Evolutionary conservation across 2,113 vertebrate species (phyloP).

Genomic region (Tragelaphus imberbis): DNA sequence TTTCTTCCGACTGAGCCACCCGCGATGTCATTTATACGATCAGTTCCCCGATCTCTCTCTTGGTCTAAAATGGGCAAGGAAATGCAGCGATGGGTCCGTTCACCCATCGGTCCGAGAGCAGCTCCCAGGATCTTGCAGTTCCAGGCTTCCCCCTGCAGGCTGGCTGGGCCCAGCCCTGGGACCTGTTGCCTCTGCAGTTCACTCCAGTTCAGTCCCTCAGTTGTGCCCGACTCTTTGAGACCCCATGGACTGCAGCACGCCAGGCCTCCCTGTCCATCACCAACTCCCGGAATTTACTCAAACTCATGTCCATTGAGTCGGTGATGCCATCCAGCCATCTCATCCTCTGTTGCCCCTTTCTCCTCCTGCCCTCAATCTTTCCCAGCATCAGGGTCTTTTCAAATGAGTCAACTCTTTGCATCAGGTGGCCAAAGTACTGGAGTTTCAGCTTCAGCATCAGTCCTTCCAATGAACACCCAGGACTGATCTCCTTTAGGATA

Average conservation of each 20-base stretch:
- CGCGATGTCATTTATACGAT: rapidly evolving
- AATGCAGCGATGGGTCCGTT: background rate
- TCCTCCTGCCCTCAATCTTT: background rate
- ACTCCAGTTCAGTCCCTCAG: background rate
- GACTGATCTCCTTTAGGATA: background rate
- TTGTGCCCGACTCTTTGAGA: background rate
- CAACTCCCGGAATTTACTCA: background rate
- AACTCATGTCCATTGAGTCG: background rate
- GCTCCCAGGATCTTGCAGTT: background rate
- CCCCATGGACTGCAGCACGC: background rate
- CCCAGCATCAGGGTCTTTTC: background rate
- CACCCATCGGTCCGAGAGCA: no score
- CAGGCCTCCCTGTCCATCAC: background rate
- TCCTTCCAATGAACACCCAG: background rate
- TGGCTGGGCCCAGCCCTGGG: rapidly evolving
- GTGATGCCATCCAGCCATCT: background rate
- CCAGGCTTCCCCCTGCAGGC: background rate
- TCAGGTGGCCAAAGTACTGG: background rate
- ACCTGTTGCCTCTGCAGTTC: background rate
- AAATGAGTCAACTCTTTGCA: background rate
- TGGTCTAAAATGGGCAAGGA: background rate
- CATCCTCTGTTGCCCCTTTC: background rate
- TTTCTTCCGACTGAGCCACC: background rate
- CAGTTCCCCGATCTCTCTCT: background rate
- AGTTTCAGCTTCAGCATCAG: background rate